These are phyloP conservation scores for Sphaeridia pumilis DNA, from an alignment of 2,888 invertebrate species.

Conservation along the genomic window DNA sequence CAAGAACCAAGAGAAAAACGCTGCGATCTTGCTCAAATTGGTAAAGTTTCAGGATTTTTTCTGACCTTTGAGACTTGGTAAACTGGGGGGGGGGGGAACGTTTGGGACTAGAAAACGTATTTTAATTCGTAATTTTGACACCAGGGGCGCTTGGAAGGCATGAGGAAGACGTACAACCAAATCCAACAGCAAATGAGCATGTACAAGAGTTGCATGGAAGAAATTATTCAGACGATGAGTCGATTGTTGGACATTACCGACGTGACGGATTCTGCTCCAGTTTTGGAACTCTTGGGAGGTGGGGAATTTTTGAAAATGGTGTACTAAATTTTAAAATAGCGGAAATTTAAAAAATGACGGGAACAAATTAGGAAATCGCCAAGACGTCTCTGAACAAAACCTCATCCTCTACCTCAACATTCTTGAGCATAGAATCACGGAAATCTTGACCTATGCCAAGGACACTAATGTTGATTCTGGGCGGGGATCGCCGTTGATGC, in stretches of 20 bases:
- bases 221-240: conserved; percentile 26
- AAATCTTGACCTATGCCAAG: conserved; percentile 19
- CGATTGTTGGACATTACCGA: conserved; percentile 30
- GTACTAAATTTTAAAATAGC: background rate
- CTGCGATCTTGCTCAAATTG: conserved; percentile 18
- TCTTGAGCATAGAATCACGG: conserved; percentile 25
- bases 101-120: background rate
- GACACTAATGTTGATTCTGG: conserved; percentile 13
- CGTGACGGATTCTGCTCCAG: conserved; percentile 24
- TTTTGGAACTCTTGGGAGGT: conserved; percentile 27
- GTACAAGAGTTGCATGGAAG: conserved; percentile 20
- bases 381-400: conserved; percentile 28
- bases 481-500: conserved; percentile 10
- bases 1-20: conserved; percentile 26
- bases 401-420: conserved; percentile 30
- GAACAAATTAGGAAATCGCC: conserved; percentile 23
- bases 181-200: conserved; percentile 18
- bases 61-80: background rate
- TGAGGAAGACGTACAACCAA: conserved; percentile 20
- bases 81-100: too few species aligned
- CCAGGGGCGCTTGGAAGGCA: conserved; percentile 22
- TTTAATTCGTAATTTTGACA: too few species aligned
- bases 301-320: background rate
- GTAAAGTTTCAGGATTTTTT: conserved; percentile 3
- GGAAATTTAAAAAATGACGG: background rate